phyloP scores from a whole-genome alignment of 1,140 invertebrate genomes.

The Magallana angulata region DNA sequence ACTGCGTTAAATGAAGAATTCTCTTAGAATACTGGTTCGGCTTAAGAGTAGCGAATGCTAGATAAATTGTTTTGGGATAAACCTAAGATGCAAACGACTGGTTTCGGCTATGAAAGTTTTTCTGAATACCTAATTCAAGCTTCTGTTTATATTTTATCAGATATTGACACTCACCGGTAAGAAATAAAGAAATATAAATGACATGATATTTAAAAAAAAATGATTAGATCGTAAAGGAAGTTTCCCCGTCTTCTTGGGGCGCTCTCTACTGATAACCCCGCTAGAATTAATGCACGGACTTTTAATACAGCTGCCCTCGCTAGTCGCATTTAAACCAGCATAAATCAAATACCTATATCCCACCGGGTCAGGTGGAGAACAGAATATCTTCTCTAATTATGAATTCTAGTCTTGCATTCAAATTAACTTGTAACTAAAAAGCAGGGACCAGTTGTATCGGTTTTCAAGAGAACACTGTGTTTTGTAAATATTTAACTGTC shows the following conservation, averaged over 20 bases:
- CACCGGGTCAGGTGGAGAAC: not conserved
- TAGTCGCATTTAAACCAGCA: not conserved
- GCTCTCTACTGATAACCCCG: not conserved
- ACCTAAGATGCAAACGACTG: too few relatives aligned
- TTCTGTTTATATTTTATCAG: too few relatives aligned
- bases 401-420: constrained; percentile 31
- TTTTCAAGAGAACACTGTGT: constrained; percentile 3
- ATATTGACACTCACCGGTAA: too few relatives aligned
- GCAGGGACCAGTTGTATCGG: not conserved
- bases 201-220: not conserved
- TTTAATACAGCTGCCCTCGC: constrained; percentile 9
- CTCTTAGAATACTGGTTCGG: too few relatives aligned
- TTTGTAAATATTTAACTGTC: constrained; percentile 32
- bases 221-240: not conserved
- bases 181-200: too few relatives aligned
- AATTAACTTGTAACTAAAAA: constrained; percentile 30
- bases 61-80: too few relatives aligned
- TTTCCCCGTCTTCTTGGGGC: not conserved
- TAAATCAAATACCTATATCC: constrained; percentile 30
- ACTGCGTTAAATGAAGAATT: not conserved
- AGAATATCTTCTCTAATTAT: constrained; percentile 26
- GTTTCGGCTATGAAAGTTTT: too few relatives aligned
- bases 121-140: too few relatives aligned
- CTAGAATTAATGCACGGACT: not conserved
- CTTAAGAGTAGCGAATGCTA: too few relatives aligned